Percentiles rank a stretch among this genome's conserved stretches.
These are phyloP conservation scores for Nasonia longicornis DNA, from an alignment of 1,140 invertebrate species.

Conservation along the genomic window DNA sequence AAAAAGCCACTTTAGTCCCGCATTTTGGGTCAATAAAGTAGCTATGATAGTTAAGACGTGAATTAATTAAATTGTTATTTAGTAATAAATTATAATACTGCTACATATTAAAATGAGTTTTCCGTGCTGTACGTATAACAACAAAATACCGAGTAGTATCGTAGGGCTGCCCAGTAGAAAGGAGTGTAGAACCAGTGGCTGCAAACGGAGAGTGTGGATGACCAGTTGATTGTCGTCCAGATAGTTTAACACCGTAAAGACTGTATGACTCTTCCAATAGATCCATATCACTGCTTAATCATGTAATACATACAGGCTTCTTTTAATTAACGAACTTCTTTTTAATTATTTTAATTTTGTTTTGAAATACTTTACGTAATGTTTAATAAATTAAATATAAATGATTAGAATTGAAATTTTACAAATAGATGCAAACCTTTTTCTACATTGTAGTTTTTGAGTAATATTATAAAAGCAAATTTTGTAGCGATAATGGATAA, in stretches of 20 bases:
- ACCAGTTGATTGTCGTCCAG: conserved; percentile 72
- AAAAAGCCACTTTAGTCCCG: no score
- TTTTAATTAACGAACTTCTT: conserved; percentile 51
- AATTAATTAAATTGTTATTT: background rate
- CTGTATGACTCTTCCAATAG: conserved; percentile 83
- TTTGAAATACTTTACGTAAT: background rate
- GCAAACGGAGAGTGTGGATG: conserved; percentile 68
- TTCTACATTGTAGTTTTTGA: background rate
- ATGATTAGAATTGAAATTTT: background rate
- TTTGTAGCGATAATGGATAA: no score
- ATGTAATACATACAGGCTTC: conserved; percentile 64
- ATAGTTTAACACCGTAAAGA: conserved; percentile 81
- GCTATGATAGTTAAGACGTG: no score
- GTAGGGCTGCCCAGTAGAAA: conserved; percentile 70
- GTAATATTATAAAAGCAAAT: background rate
- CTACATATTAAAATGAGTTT: background rate
- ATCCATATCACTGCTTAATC: conserved; percentile 76
- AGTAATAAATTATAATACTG: background rate
- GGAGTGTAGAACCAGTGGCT: conserved; percentile 68
- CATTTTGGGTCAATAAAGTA: no score
- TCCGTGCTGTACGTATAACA: background rate
- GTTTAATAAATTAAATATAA: background rate
- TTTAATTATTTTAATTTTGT: background rate
- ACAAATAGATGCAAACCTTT: background rate
- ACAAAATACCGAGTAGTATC: conserved; percentile 70